Evolutionary conservation across 1,140 invertebrate genomes (phyloP).

Genomic region (Metaphire vulgaris): DNA sequence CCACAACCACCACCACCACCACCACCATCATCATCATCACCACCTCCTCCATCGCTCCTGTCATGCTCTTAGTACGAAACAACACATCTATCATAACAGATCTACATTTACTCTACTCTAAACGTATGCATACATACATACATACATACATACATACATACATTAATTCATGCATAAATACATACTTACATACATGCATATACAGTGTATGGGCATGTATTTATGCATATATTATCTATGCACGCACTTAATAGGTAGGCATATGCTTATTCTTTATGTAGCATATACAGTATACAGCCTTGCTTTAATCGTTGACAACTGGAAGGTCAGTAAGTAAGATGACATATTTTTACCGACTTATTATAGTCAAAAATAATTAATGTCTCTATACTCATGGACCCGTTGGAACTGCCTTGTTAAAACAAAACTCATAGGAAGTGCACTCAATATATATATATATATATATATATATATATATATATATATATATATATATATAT

Average conservation of each 20-base stretch:
- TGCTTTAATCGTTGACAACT: background rate
- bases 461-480: background rate
- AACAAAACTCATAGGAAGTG: background rate
- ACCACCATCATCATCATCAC: too few relatives aligned
- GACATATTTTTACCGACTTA: background rate
- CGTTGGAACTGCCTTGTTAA: background rate
- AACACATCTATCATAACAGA: too few relatives aligned
- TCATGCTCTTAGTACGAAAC: too few relatives aligned
- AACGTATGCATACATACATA: background rate
- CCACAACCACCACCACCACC: too few relatives aligned
- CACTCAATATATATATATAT: background rate
- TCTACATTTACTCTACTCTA: too few relatives aligned
- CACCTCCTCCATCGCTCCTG: too few relatives aligned
- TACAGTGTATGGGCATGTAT: background rate
- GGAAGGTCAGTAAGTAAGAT: background rate
- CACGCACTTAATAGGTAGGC: background rate
- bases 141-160: conserved; percentile 13
- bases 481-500: background rate
- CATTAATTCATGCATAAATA: conserved; percentile 3
- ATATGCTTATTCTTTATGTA: background rate
- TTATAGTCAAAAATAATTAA: background rate
- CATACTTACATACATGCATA: conserved; percentile 3
- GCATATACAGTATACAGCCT: background rate
- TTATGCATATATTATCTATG: background rate
- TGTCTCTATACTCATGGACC: background rate